Evolutionary conservation across 2,797 vertebrate genomes (phyloP).

Genomic region (Poeciliopsis gracilis): DNA sequence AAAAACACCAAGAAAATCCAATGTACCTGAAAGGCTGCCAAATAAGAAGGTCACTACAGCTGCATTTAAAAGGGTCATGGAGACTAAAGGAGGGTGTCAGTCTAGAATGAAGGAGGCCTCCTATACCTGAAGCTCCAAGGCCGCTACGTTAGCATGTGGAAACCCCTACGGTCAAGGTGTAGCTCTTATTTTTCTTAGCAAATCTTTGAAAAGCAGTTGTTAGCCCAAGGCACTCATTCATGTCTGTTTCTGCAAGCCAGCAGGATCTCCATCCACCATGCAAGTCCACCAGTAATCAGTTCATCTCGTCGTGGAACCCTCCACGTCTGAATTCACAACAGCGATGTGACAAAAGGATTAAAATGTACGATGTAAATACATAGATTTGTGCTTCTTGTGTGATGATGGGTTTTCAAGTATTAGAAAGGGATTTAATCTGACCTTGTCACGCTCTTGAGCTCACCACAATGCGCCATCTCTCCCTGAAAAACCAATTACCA

Average conservation of each 20-base stretch:
- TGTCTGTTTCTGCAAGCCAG: constrained; percentile 13
- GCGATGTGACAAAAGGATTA: constrained; percentile 15
- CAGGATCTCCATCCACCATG: constrained; percentile 34
- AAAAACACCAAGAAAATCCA: neutral
- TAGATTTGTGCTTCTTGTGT: neutral
- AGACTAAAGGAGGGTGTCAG: neutral
- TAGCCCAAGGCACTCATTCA: constrained; percentile 11
- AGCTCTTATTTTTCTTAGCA: constrained; percentile 16
- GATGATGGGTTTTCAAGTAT: constrained; percentile 18
- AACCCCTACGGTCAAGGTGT: constrained; percentile 18
- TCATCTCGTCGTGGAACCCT: constrained; percentile 25
- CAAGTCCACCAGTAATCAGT: constrained; percentile 13
- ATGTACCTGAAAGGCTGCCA: neutral
- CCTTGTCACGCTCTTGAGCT: constrained; percentile 26
- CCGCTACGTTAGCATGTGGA: constrained; percentile 20
- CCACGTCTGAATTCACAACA: constrained; percentile 21
- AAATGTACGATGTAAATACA: neutral
- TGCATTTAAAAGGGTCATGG: neutral
- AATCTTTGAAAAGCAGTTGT: constrained; percentile 28
- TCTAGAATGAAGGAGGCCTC: neutral
- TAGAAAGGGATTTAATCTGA: constrained; percentile 7
- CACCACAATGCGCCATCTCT: constrained; percentile 14
- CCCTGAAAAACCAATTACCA: constrained; percentile 44
- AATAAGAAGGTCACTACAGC: neutral
- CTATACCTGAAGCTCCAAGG: constrained; percentile 11